These are phyloP conservation scores for Eristalis arbustorum DNA, from an alignment of 2,888 invertebrate species.

Conservation along the genomic window DNA sequence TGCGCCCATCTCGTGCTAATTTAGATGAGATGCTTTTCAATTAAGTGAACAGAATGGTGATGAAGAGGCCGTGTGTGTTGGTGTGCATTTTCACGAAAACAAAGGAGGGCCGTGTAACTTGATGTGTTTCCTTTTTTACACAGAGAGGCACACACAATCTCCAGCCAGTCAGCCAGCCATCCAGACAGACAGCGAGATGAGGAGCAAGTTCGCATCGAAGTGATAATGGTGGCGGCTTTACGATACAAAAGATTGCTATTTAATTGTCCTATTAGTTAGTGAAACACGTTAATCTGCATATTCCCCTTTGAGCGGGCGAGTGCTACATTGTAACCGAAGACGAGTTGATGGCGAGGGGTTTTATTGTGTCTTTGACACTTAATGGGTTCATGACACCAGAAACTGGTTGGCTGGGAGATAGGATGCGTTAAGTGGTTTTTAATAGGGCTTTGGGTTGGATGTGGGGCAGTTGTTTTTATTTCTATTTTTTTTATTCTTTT, in stretches of 20 bases:
- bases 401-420: background rate
- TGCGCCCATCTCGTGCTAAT: constrained; percentile 59
- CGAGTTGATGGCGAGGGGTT: background rate
- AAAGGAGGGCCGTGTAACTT: constrained; percentile 12
- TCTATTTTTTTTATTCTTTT: too few relatives aligned
- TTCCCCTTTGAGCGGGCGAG: background rate
- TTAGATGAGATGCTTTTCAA: constrained; percentile 71
- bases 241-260: constrained; percentile 59
- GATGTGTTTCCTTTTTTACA: constrained; percentile 25
- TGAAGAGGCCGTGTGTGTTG: constrained; percentile 41
- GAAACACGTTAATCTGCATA: constrained; percentile 50
- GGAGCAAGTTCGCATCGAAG: constrained; percentile 31
- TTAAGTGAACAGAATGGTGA: constrained; percentile 63
- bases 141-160: background rate
- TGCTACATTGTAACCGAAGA: background rate
- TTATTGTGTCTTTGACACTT: background rate
- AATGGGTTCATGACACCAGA: background rate
- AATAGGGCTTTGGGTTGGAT: background rate
- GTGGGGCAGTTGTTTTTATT: background rate
- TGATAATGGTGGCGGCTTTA: constrained; percentile 44
- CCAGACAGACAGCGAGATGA: background rate
- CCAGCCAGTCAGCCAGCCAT: background rate
- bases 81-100: too few relatives aligned
- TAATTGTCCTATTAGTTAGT: constrained; percentile 68
- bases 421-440: background rate